A percentile compares a stretch with the other conserved stretches of the same genome.
Evolutionary conservation across 2,113 vertebrate genomes (phyloP).

Genomic region (Rhineura floridana): DNA sequence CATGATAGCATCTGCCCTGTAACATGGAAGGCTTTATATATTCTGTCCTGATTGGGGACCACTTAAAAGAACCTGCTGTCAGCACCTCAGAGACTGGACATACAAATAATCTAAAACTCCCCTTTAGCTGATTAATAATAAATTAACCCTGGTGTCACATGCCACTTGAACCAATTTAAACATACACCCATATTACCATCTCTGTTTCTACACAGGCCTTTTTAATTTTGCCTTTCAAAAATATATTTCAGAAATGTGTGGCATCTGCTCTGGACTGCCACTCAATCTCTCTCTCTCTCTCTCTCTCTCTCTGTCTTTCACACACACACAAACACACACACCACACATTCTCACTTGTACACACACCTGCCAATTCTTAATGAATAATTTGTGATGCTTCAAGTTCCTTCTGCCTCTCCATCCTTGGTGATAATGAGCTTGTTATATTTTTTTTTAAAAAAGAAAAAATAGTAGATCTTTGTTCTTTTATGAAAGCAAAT

Average conservation of each 20-base stretch:
- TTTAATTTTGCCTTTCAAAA: neutral
- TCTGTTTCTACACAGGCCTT: neutral
- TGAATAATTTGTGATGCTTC: neutral
- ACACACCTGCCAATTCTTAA: conserved; percentile 3
- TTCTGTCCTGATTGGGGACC: neutral
- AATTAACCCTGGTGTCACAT: neutral
- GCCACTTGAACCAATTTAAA: neutral
- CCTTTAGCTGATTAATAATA: neutral
- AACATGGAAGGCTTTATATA: neutral
- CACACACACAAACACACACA: neutral
- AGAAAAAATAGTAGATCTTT: neutral
- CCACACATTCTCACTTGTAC: too few relatives aligned
- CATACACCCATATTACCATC: neutral
- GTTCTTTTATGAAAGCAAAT: neutral
- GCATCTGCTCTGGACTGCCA: neutral
- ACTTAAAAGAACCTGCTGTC: neutral
- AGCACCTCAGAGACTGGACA: neutral
- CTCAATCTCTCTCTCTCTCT: neutral
- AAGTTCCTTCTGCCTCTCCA: neutral
- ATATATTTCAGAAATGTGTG: neutral
- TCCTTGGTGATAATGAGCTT: conserved; percentile 3
- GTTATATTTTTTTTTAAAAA: neutral
- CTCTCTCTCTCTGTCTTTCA: neutral
- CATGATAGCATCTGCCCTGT: neutral
- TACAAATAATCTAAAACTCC: neutral